These are phyloP conservation scores for Polietes domitor DNA, from an alignment of 2,888 invertebrate genomes.

Conservation along the genomic window DNA sequence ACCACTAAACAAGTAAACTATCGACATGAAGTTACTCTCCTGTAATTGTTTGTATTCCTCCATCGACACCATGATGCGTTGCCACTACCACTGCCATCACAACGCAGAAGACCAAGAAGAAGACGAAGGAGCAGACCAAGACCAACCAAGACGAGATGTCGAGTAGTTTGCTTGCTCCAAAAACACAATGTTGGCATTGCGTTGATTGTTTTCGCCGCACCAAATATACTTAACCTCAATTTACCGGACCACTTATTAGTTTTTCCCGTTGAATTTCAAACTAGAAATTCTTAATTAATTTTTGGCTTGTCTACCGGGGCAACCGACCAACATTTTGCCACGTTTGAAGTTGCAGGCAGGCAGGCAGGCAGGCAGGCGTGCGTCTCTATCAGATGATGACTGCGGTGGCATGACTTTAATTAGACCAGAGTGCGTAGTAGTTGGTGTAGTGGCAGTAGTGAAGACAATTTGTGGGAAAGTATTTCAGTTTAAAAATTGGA, in stretches of 20 bases:
- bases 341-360: background rate
- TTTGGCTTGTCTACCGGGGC: constrained; percentile 18
- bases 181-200: background rate
- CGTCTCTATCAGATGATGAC: background rate
- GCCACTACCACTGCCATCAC: too few relatives aligned
- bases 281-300: constrained; percentile 46
- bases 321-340: background rate
- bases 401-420: constrained; percentile 22
- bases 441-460: too few relatives aligned
- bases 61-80: background rate
- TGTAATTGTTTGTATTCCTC: background rate
- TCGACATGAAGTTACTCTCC: background rate
- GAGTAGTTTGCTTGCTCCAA: background rate
- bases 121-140: background rate
- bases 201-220: constrained; percentile 2
- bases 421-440: background rate
- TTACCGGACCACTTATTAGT: constrained; percentile 52
- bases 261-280: constrained; percentile 31
- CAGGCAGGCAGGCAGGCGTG: background rate
- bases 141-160: background rate
- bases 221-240: constrained; percentile 47
- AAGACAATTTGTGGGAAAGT: background rate
- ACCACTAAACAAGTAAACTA: background rate
- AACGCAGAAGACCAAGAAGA: background rate
- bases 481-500: background rate